These are phyloP conservation scores for Apodemia duryi DNA, from an alignment of 2,888 invertebrate genomes.

Conservation along the genomic window DNA sequence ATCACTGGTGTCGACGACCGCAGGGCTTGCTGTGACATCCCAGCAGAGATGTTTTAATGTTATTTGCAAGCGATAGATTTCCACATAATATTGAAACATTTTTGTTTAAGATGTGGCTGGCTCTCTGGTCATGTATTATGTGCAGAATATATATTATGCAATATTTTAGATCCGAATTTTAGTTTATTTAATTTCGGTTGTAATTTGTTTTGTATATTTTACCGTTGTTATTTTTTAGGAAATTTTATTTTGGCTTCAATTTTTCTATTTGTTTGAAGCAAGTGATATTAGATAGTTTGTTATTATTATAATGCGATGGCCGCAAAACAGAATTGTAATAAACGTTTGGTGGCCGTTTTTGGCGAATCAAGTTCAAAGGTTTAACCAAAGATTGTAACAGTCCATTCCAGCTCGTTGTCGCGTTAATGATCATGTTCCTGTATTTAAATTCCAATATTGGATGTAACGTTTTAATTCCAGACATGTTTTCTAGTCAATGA, in stretches of 20 bases:
- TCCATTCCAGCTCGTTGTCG: conserved; percentile 50
- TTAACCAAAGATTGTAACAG: conserved; percentile 67
- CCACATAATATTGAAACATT: background rate
- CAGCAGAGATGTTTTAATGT: background rate
- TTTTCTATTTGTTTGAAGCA: conserved; percentile 44
- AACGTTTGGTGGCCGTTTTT: conserved; percentile 17
- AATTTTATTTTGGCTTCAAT: conserved; percentile 68
- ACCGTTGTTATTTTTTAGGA: conserved; percentile 66
- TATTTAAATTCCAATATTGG: conserved; percentile 40
- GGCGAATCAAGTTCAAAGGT: conserved; percentile 55
- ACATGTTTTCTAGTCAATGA: conserved; percentile 73
- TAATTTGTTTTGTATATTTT: conserved; percentile 70
- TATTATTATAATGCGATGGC: conserved; percentile 30
- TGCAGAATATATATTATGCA: conserved; percentile 19
- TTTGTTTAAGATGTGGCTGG: background rate
- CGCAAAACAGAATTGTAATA: conserved; percentile 16
- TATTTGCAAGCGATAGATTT: too few relatives aligned
- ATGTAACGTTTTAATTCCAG: conserved; percentile 51
- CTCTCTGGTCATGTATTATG: background rate
- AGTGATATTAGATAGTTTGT: conserved; percentile 72
- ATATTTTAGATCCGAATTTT: conserved; percentile 43
- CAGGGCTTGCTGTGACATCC: background rate
- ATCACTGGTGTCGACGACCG: background rate
- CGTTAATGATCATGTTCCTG: conserved; percentile 49
- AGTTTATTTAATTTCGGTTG: conserved; percentile 52